These are phyloP conservation scores for Eremobia ochroleuca DNA, from an alignment of 2,888 invertebrate species.

Conservation along the genomic window DNA sequence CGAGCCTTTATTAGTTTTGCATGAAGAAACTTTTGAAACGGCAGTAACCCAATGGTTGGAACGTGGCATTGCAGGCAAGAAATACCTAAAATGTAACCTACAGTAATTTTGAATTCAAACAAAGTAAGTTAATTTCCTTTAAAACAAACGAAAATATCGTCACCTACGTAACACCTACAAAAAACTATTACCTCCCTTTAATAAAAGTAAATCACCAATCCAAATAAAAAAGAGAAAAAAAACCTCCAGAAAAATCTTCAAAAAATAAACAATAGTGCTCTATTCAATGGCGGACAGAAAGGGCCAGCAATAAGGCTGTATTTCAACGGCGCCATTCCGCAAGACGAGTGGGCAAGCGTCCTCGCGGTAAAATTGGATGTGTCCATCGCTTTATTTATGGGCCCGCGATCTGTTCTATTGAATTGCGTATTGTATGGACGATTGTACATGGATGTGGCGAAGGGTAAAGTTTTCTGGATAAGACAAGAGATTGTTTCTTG, in stretches of 20 bases:
- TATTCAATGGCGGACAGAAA: slow-evolving; percentile 58
- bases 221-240: slow-evolving; percentile 26
- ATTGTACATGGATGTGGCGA: slow-evolving; percentile 34
- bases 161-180: background rate
- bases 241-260: slow-evolving; percentile 15
- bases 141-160: background rate
- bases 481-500: background rate
- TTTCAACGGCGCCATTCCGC: slow-evolving; percentile 68
- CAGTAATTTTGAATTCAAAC: background rate
- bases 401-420: slow-evolving; percentile 70
- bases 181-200: background rate
- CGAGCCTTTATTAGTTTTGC: too few relatives aligned
- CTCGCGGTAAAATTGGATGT: slow-evolving; percentile 76
- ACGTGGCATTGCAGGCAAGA: background rate
- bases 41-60: background rate
- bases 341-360: slow-evolving; percentile 72
- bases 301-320: slow-evolving; percentile 65
- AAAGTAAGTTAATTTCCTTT: background rate
- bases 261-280: slow-evolving; percentile 46
- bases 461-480: slow-evolving; percentile 13
- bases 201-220: slow-evolving; percentile 38
- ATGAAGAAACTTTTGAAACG: background rate
- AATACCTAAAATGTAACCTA: background rate
- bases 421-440: slow-evolving; percentile 64
- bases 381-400: slow-evolving; percentile 78